Percentiles rank a stretch among this genome's conserved stretches.
Evolutionary conservation across 2,113 vertebrate genomes (phyloP).

Genomic region (Saccopteryx leptura): DNA sequence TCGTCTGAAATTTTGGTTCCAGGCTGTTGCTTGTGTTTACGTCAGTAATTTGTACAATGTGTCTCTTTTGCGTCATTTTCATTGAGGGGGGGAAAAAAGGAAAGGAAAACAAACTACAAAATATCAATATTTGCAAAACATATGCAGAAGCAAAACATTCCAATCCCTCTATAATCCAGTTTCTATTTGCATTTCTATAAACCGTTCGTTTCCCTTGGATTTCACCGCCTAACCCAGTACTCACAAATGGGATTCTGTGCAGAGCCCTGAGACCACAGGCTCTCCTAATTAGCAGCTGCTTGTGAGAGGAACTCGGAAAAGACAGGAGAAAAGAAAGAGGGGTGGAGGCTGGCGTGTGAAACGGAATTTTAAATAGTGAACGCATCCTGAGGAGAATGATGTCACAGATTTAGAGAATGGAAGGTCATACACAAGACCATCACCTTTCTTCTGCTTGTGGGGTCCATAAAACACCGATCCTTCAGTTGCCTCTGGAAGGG

Average conservation of each 20-base stretch:
- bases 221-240: neutral
- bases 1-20: neutral
- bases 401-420: neutral
- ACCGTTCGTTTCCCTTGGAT: neutral
- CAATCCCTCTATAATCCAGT: neutral
- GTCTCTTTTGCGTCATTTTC: neutral
- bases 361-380: constrained; percentile 10
- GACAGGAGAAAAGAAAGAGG: neutral
- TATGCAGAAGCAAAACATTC: neutral
- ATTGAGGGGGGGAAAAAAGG: neutral
- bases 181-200: neutral
- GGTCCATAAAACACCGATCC: neutral
- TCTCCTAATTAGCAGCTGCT: neutral
- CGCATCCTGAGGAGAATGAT: constrained; percentile 4
- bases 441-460: neutral
- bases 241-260: neutral
- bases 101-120: neutral
- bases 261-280: neutral
- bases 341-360: neutral
- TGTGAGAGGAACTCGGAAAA: neutral
- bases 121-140: neutral
- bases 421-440: neutral
- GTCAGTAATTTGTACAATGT: neutral
- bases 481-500: neutral
- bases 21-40: neutral